phyloP scores from a whole-genome alignment of 1,140 invertebrate species.

The Rhagoletis pomonella region DNA sequence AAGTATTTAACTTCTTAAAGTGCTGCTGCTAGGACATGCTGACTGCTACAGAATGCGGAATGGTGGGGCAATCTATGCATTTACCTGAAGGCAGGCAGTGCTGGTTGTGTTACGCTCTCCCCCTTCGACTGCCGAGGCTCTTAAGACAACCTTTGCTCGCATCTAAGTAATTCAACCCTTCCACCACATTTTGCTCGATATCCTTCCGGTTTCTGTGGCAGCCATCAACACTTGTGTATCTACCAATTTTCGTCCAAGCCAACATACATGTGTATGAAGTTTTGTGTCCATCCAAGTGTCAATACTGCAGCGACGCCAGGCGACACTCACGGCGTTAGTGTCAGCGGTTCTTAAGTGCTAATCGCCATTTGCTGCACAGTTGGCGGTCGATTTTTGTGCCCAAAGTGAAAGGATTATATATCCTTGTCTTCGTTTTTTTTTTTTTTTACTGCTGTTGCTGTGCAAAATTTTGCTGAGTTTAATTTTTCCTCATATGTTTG shows the following conservation, averaged over 20 bases:
- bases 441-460: background rate
- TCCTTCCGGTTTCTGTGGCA: conserved; percentile 44
- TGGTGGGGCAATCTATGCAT: background rate
- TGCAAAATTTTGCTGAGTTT: background rate
- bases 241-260: background rate
- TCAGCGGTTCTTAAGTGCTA: conserved; percentile 37
- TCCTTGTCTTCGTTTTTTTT: background rate
- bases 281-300: background rate
- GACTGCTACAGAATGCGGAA: background rate
- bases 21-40: background rate
- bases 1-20: conserved; percentile 28
- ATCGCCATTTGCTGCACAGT: conserved; percentile 41
- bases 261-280: background rate
- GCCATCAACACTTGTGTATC: conserved; percentile 31
- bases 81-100: background rate
- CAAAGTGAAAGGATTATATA: conserved; percentile 39
- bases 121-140: background rate
- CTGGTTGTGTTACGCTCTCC: background rate
- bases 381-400: conserved; percentile 19
- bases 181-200: conserved; percentile 36
- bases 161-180: conserved; percentile 39
- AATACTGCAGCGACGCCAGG: background rate
- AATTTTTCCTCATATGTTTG: background rate
- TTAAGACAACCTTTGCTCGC: background rate
- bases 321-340: background rate